phyloP scores from a whole-genome alignment of 35 echinoderm and acorn worm species.

The Eucidaris tribuloides region DNA sequence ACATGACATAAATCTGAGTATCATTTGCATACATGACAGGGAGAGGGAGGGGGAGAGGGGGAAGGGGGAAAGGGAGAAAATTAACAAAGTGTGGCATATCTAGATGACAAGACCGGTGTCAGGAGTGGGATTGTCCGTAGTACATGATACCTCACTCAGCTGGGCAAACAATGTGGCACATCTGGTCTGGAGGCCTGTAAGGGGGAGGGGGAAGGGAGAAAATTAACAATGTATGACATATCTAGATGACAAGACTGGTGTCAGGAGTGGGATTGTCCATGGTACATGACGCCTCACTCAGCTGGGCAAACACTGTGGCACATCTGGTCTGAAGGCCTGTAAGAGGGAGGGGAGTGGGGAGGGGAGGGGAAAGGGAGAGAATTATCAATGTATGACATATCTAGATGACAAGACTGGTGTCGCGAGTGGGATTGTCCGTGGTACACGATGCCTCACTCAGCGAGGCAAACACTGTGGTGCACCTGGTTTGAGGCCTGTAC shows the following conservation, averaged over 20 bases:
- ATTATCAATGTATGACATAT: too few species aligned
- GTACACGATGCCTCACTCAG: neutral
- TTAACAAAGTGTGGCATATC: too few species aligned
- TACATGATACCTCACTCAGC: neutral
- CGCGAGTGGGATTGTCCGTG: slow-evolving; percentile 35
- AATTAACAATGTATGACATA: too few species aligned
- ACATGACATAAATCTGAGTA: too few species aligned
- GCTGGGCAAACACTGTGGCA: slow-evolving; percentile 80
- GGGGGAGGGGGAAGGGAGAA: too few species aligned
- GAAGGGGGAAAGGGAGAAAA: too few species aligned
- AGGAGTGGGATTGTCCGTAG: slow-evolving; percentile 40
- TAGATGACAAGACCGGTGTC: too few species aligned
- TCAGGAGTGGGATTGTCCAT: slow-evolving; percentile 51
- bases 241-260: neutral
- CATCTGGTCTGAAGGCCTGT: slow-evolving; percentile 79
- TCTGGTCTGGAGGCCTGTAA: slow-evolving; percentile 13
- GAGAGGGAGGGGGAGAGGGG: too few species aligned
- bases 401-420: too few species aligned
- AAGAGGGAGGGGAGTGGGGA: too few species aligned
- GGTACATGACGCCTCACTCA: slow-evolving; percentile 80
- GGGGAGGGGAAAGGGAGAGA: too few species aligned
- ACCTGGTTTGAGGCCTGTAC: neutral
- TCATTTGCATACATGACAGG: too few species aligned
- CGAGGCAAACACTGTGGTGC: neutral
- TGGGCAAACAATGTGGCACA: neutral